Conservation (phyloP, 2,888 invertebrate species). For the Sarcophaga subvicina region DNA sequence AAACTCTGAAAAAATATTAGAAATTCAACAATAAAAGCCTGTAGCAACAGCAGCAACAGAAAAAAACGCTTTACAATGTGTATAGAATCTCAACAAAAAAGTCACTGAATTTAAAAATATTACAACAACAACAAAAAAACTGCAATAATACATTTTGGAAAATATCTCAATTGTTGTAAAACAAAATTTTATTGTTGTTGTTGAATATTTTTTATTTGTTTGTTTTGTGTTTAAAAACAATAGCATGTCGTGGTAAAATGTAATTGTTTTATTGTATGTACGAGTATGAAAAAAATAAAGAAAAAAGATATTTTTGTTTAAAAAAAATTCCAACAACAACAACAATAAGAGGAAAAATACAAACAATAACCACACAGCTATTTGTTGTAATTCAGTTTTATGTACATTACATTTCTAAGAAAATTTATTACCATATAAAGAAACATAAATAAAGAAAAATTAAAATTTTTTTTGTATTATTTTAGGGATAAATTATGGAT, state of each 20-base stretch:
- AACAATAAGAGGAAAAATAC: slow-evolving; percentile 4
- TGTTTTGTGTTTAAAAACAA: slow-evolving; percentile 38
- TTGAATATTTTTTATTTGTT: neutral
- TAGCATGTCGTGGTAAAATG: slow-evolving; percentile 66
- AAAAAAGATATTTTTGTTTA: neutral
- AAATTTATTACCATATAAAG: too few relatives aligned
- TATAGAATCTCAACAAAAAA: too few relatives aligned
- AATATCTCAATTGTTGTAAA: slow-evolving; percentile 6
- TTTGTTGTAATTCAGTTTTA: too few relatives aligned
- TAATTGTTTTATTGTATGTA: slow-evolving; percentile 57
- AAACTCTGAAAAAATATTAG: neutral
- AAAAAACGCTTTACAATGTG: too few relatives aligned
- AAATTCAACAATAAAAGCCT: too few relatives aligned
- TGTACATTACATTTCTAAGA: too few relatives aligned
- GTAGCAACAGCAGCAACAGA: too few relatives aligned
- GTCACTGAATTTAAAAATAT: slow-evolving; percentile 5
- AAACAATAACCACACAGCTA: neutral
- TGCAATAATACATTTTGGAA: slow-evolving; percentile 52
- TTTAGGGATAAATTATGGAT: too few relatives aligned
- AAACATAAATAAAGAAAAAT: too few relatives aligned
- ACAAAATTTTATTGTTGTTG: too few relatives aligned
- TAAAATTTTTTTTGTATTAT: too few relatives aligned
- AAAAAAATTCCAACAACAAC: slow-evolving; percentile 13
- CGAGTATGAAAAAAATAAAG: too few relatives aligned
- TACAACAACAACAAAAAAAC: slow-evolving; percentile 52